Evolutionary conservation across 2,888 invertebrate genomes (phyloP), one percentile per base, ranked within the genome.

Genomic region (Pogonocherus hispidulus): DNA sequence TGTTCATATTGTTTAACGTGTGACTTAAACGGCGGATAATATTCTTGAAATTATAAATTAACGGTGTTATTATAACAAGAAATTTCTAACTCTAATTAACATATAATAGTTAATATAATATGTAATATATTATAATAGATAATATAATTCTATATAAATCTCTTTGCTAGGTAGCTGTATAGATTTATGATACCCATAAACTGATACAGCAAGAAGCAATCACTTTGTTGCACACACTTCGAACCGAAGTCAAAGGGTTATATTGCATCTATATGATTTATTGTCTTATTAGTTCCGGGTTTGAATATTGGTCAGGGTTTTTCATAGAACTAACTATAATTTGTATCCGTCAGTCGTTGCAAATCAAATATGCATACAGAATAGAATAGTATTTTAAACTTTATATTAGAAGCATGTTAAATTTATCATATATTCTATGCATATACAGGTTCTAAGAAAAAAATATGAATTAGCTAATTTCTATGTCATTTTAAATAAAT

Each of bases 181-280:
- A 73, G 74, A 75, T 77, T 78, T 78, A 78, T 74, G 75, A 69
- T 69, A 68, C 69, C 73, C 72, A 59, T 74, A 77, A 78, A 76
- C 62, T 49, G 44, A 62, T 64, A 73, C 73, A 73, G 71, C 78
- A 76, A 75, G 72, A 67, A 72, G 71, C 74, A 74, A 78, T 78
- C 77, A 76, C 69, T 73, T 70, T 71, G 60, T 64, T 72, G 73
- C 69, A 72, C 67, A 72, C 65, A 71, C 63, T 63, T 66, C 67
- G 57, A 67, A 69, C 73, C 68, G 75, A 63, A 78, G 79, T 76
- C 76, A 79, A 79, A 76, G 79, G 78, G 78, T 80, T 80, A 78
- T 76, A 76, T 75, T 76, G 72, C 74, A 75, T 75, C 73, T 73
- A 62, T 74, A 76, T 80, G 80, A 80, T 80, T 80, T 80, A 80